Base-by-base conservation (phyloP, 2,888 invertebrate species). In the Drosophila meridionalis region DNA sequence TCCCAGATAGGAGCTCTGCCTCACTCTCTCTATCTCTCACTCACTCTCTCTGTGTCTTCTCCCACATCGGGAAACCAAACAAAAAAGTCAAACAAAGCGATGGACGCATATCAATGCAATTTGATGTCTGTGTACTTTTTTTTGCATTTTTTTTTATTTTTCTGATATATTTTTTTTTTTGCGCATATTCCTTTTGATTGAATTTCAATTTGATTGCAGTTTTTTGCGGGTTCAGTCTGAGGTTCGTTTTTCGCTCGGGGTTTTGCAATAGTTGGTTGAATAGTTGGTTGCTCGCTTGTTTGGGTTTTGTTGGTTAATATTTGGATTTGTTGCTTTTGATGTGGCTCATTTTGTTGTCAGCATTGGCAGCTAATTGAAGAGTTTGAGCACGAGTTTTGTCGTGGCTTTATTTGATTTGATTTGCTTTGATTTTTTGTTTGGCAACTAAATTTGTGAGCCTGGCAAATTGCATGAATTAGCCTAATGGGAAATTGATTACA, bases 91-190 rank as follows among this genome's bases (percentile, higher is more conserved):
- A 80, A 83, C 81, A 85, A 82, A 74, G 70, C 78, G 66, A 73
- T 63, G 72, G 75, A 68, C 85, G 87, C 87, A 80, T 87, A 86
- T 85, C 87, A 80, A 87, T 85, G 85, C 84, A 87, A 80, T 82
- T 78, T 80, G 77, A 78, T 76, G 78, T 84, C 84, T 80, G 78
- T 87, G 67, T 82, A 78, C 60, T 65, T 77, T 69, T 38, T 32
- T 67, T 12, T 53, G 14, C 28, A 43, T 7, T 7, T 36, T 6
- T 40, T 30, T 30, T 60, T 40, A 11, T n/a, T 30, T 36, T 56
- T 28, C n/a, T 56, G 9, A 30, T 9, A 40, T 40, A 55, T 65
- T 47, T 36, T 11, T 9, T 4, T 40, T 40, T 34, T 67, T 73
- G 65, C 64, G 74, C 63, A 80, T 80, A 83, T 83, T 83, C 73